Evolutionary conservation across 2,888 invertebrate species (phyloP).

Genomic region (Branchipolynoe longqiensis): DNA sequence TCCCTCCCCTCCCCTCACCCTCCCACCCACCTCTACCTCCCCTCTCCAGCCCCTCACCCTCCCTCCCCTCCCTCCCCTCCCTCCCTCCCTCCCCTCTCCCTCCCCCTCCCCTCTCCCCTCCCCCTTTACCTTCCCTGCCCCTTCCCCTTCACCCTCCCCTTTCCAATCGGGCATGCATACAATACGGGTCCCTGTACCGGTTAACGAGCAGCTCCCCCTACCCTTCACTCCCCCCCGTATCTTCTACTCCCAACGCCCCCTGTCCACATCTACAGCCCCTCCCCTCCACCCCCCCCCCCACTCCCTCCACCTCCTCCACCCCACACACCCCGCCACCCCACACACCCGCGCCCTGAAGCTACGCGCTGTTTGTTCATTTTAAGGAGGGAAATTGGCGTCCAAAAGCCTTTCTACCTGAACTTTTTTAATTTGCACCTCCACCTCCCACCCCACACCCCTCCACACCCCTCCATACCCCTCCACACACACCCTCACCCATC

Average conservation of each 20-base stretch:
- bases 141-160: not conserved
- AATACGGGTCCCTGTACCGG: too few relatives aligned
- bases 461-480: too few relatives aligned
- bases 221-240: not conserved
- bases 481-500: too few relatives aligned
- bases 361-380: conserved; percentile 43
- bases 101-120: not conserved
- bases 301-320: not conserved
- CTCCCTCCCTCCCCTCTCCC: not conserved
- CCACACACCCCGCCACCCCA: not conserved
- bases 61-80: not conserved
- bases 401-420: conserved; percentile 32
- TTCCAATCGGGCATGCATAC: too few relatives aligned
- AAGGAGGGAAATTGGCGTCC: conserved; percentile 40
- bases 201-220: not conserved
- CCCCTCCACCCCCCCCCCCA: not conserved
- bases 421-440: too few relatives aligned
- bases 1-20: not conserved
- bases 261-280: not conserved
- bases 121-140: not conserved
- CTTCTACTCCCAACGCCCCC: not conserved
- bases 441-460: too few relatives aligned
- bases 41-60: not conserved
- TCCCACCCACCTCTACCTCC: not conserved
- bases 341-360: not conserved